Conservation (phyloP, 2,888 invertebrate species). For the Tipula helvola region DNA sequence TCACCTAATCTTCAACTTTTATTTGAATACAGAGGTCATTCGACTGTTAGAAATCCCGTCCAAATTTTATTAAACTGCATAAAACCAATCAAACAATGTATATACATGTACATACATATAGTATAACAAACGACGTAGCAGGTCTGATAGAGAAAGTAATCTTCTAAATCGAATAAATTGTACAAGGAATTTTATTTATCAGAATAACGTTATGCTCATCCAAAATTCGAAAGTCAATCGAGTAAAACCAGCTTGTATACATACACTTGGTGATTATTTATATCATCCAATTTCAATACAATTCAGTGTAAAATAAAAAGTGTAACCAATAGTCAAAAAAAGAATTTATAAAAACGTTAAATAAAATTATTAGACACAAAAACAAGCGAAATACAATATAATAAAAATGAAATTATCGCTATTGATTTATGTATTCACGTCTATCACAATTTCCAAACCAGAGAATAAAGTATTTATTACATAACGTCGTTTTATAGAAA, state of each 20-base stretch:
- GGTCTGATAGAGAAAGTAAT: background rate
- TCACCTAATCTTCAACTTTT: background rate
- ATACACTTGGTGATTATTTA: background rate
- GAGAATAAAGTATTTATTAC: background rate
- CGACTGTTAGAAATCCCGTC: background rate
- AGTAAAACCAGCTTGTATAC: background rate
- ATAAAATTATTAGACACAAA: background rate
- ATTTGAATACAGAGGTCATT: background rate
- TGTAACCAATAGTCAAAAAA: background rate
- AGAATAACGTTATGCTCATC: background rate
- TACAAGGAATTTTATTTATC: background rate
- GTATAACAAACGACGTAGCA: background rate
- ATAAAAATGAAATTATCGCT: background rate
- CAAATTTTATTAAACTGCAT: background rate
- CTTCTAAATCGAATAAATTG: background rate
- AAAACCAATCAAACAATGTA: background rate
- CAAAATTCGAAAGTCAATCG: background rate
- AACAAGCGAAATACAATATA: background rate
- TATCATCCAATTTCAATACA: background rate
- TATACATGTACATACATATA: background rate
- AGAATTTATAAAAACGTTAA: background rate
- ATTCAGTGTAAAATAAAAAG: background rate
- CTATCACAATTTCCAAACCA: background rate
- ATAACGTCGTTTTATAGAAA: background rate
- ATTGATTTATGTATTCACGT: background rate